These are phyloP conservation scores for Coracopsis vasa DNA, from an alignment of 2,113 vertebrate species.

Conservation along the genomic window DNA sequence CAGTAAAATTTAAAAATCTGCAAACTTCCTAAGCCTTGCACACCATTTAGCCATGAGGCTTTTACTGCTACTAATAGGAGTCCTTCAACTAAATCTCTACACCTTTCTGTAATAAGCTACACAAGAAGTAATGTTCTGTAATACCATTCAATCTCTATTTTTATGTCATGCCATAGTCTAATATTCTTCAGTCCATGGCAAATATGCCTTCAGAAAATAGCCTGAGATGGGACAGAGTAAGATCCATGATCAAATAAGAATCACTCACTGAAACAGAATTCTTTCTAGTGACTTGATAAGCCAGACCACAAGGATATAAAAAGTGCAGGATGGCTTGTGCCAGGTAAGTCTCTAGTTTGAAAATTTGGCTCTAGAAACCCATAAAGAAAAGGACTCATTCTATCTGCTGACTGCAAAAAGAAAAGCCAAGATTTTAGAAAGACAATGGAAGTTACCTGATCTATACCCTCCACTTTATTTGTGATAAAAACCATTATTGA, in stretches of 20 bases:
- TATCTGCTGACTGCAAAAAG: neutral
- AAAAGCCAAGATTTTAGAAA: neutral
- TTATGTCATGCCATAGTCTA: conserved; percentile 30
- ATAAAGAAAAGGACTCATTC: neutral
- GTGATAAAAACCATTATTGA: neutral
- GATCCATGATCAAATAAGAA: conserved; percentile 35
- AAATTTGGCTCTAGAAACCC: conserved; percentile 7
- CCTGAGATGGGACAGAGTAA: conserved; percentile 32
- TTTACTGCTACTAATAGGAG: conserved; percentile 51
- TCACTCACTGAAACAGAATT: conserved; percentile 23
- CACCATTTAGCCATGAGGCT: conserved; percentile 36
- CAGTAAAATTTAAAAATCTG: conserved; percentile 29
- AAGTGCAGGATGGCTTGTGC: conserved; percentile 12
- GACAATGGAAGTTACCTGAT: neutral
- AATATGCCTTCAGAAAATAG: conserved; percentile 57
- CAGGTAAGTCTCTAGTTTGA: neutral
- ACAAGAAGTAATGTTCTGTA: conserved; percentile 55
- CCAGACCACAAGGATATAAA: neutral
- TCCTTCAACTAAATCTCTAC: conserved; percentile 30
- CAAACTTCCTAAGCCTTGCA: conserved; percentile 34
- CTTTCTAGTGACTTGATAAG: neutral
- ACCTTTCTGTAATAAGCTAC: conserved; percentile 41
- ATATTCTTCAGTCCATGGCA: conserved; percentile 47
- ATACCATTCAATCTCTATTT: conserved; percentile 59
- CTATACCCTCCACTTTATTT: neutral